Percentiles rank a stretch among this genome's conserved stretches.
Evolutionary conservation across 2,113 vertebrate genomes (phyloP).

Genomic region (Empidonax alnorum): DNA sequence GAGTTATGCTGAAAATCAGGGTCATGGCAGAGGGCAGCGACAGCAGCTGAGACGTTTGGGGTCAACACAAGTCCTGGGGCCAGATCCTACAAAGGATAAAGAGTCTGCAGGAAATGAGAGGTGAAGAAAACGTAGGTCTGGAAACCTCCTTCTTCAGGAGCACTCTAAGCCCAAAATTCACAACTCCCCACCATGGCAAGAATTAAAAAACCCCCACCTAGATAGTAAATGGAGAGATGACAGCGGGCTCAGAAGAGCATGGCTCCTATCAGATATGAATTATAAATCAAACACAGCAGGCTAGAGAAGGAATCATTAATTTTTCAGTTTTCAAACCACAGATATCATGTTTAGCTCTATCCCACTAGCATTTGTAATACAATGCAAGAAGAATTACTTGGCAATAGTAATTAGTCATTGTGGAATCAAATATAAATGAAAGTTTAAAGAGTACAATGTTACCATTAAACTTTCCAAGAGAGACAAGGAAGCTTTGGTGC

Average conservation of each 20-base stretch:
- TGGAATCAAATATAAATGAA: conserved; percentile 2
- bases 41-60: not conserved
- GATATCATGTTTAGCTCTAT: not conserved
- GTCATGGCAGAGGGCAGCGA: not conserved
- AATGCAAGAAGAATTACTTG: conserved; percentile 3
- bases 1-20: not conserved
- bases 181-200: not conserved
- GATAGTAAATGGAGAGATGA: not conserved
- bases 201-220: not conserved
- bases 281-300: conserved; percentile 51
- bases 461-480: conserved; percentile 31
- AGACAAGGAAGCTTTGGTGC: not conserved
- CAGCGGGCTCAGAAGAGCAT: not conserved
- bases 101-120: not conserved
- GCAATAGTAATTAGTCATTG: not conserved
- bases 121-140: not conserved
- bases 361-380: not conserved
- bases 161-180: not conserved
- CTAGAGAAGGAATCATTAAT: conserved; percentile 26
- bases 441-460: conserved; percentile 47
- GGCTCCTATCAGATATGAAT: conserved; percentile 31
- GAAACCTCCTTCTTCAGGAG: not conserved
- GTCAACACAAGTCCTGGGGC: not conserved
- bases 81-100: not conserved
- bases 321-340: conserved; percentile 6